phyloP scores from a whole-genome alignment of 92 coral and sea anemone species.

The Heteractis magnifica region DNA sequence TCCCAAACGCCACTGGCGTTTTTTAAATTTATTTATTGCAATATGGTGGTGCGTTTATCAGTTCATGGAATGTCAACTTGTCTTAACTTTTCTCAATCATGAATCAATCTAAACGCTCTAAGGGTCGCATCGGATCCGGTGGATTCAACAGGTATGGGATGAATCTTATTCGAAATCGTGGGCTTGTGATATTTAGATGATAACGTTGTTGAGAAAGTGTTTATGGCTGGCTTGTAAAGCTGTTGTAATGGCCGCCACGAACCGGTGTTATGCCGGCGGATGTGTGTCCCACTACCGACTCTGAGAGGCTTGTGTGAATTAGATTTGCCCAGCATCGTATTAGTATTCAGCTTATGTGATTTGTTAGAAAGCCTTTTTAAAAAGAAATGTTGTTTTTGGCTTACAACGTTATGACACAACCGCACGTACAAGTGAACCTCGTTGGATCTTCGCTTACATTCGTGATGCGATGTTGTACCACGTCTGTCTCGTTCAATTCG shows the following conservation, averaged over 20 bases:
- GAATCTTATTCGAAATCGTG: neutral
- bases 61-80: conserved; percentile 74
- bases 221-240: neutral
- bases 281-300: neutral
- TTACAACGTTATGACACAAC: neutral
- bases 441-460: neutral
- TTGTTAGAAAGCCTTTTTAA: neutral
- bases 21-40: conserved; percentile 31
- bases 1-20: conserved; percentile 53
- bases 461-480: neutral
- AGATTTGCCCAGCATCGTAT: neutral
- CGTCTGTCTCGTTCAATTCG: neutral
- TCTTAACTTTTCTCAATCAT: conserved; percentile 72
- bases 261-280: conserved; percentile 12
- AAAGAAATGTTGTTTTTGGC: neutral
- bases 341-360: neutral
- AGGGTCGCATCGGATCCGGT: conserved; percentile 55
- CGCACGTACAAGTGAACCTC: neutral
- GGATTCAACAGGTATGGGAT: conserved; percentile 64
- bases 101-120: conserved; percentile 66
- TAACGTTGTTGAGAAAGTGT: neutral
- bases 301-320: neutral
- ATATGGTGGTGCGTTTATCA: conserved; percentile 45
- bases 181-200: neutral
- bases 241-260: neutral